Evolutionary conservation across 2,113 vertebrate species (phyloP).

Genomic region (Corynorhinus townsendii): DNA sequence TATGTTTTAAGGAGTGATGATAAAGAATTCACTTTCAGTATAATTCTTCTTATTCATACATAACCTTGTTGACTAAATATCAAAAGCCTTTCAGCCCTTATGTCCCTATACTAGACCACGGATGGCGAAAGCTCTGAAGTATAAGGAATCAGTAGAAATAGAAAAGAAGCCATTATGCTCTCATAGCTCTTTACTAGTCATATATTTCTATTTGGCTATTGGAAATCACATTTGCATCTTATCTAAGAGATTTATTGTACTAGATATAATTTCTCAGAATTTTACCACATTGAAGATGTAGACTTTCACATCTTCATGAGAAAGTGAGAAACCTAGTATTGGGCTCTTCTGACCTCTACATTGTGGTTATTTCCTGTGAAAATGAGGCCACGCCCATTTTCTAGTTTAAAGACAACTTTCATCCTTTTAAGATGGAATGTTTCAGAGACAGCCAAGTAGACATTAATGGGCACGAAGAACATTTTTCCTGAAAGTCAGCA

Average conservation of each 20-base stretch:
- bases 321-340: background rate
- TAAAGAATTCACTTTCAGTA: background rate
- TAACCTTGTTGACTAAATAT: background rate
- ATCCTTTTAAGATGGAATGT: background rate
- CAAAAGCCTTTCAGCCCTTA: background rate
- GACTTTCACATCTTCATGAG: background rate
- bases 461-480: background rate
- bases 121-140: background rate
- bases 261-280: background rate
- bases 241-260: background rate
- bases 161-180: background rate
- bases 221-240: slow-evolving; percentile 19
- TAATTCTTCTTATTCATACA: background rate
- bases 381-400: background rate
- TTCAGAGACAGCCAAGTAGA: background rate
- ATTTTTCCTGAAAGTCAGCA: background rate
- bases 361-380: background rate
- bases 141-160: background rate
- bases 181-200: background rate
- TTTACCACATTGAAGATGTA: background rate
- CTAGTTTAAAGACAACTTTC: background rate
- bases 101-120: background rate
- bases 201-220: background rate
- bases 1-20: background rate
- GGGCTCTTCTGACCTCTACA: background rate